A percentile compares a stretch with the other conserved stretches of the same genome.
Conservation (phyloP, 1,140 invertebrate genomes). For the Zaprionus ghesquierei region DNA sequence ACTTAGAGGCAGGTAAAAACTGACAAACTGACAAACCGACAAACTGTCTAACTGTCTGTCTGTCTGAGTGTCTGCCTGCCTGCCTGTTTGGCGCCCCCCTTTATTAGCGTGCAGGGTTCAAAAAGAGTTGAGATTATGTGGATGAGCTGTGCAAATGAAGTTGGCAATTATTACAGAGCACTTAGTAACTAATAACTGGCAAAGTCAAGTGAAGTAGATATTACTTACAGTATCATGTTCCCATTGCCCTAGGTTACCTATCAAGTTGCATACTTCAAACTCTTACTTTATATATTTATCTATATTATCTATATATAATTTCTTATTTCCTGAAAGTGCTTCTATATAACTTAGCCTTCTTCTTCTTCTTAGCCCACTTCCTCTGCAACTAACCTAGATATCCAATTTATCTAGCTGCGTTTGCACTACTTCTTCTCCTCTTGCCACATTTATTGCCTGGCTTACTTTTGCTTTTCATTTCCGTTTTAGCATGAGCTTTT, state of each 20-base stretch:
- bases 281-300: no score
- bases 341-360: no score
- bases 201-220: not conserved
- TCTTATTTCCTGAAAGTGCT: no score
- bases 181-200: not conserved
- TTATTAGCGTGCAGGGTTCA: no score
- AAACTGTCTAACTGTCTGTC: not conserved
- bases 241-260: no score
- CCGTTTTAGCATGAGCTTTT: constrained; percentile 9
- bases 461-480: constrained; percentile 30
- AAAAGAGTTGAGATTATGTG: not conserved
- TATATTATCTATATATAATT: no score
- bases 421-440: not conserved
- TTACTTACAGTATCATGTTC: not conserved
- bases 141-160: not conserved
- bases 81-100: not conserved
- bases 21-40: not conserved
- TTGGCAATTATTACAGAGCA: not conserved
- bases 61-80: not conserved
- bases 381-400: not conserved
- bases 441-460: not conserved
- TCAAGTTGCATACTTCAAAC: no score
- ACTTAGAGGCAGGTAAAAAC: not conserved
- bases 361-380: no score
- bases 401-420: constrained; percentile 15